Evolutionary conservation across 2,888 invertebrate species (phyloP).

Genomic region (Drosophila siamana): DNA sequence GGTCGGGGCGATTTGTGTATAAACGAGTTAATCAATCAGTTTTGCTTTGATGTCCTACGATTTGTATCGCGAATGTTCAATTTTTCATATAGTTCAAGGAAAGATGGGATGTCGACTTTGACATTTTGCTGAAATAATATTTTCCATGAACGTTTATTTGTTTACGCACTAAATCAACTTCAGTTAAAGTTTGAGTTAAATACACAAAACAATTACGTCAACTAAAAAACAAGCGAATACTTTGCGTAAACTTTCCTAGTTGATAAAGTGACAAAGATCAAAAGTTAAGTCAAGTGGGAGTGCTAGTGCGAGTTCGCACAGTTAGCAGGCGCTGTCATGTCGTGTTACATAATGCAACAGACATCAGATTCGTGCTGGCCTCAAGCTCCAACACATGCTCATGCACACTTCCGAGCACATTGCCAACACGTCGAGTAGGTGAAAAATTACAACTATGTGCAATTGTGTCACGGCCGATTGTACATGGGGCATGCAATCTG

Average conservation of each 20-base stretch:
- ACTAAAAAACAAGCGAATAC: neutral
- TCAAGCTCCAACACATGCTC: neutral
- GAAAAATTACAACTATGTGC: slow-evolving; percentile 38
- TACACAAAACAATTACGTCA: neutral
- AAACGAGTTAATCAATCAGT: slow-evolving; percentile 41
- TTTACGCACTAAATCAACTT: no score
- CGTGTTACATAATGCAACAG: slow-evolving; percentile 57
- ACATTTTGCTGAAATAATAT: neutral
- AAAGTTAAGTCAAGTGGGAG: slow-evolving; percentile 27
- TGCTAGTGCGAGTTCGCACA: slow-evolving; percentile 1
- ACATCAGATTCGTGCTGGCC: slow-evolving; percentile 31
- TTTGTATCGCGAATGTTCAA: slow-evolving; percentile 16
- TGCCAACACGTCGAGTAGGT: slow-evolving; percentile 15
- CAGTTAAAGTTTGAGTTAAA: no score
- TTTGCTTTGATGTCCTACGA: slow-evolving; percentile 13
- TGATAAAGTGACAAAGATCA: slow-evolving; percentile 32
- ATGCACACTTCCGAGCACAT: neutral
- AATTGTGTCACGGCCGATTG: slow-evolving; percentile 45
- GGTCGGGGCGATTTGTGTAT: slow-evolving; percentile 10
- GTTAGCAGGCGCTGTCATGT: slow-evolving; percentile 24
- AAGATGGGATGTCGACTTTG: neutral
- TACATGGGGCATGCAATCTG: slow-evolving; percentile 23
- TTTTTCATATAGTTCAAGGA: neutral
- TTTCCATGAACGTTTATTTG: no score
- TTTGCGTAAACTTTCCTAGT: neutral